Evolutionary conservation across 2,113 vertebrate genomes (phyloP), one percentile per base, ranked within the genome.

Genomic region (Chaetops frenatus): DNA sequence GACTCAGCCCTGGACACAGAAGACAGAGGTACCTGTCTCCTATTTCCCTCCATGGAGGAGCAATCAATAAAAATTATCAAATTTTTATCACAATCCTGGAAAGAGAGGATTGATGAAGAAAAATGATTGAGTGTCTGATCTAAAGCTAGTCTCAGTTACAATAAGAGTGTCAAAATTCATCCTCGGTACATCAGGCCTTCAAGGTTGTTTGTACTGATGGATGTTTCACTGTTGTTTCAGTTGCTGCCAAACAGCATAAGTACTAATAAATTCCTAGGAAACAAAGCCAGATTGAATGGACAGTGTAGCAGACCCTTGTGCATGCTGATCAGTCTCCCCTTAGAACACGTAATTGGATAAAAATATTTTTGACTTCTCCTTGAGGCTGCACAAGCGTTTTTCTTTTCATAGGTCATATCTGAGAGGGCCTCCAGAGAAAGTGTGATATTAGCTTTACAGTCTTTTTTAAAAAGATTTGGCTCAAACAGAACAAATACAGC

Each of bases 1-100:
- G 21, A 47, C 23, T 71, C 67, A 83, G 31, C 5, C 44, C 56
- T 82, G 53, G 44, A 82, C 47, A 83, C 0, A 58, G 56, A 81
- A 21, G 78, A 47, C 16, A 69, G 57, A 71, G 1, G 5, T 18
- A 48, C 5, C 2, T 0, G 0, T 61, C 36, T 92, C 35, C 14
- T 51, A 6, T 79, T 67, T 92, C 53, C 40, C 11, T 56, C 58
- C 10, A 20, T 45, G 66, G 54, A 80, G 60, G 70, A 16, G 9
- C 12, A 66, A 79, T 71, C 69, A 62, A 58, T 58, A 53, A 35
- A 61, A 78, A 25, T 47, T 15, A 88, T 47, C 23, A 71, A 36
- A 38, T 88, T 92, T 60, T 38, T 79, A 22, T 85, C 33, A 67
- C 40, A 90, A 56, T 8, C 23, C 16, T 64, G 36, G 28, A 89